A percentile compares a stretch with the other conserved stretches of the same genome.
These are phyloP conservation scores for Lepidurus couesii DNA, from an alignment of 1,140 invertebrate genomes.

Conservation along the genomic window DNA sequence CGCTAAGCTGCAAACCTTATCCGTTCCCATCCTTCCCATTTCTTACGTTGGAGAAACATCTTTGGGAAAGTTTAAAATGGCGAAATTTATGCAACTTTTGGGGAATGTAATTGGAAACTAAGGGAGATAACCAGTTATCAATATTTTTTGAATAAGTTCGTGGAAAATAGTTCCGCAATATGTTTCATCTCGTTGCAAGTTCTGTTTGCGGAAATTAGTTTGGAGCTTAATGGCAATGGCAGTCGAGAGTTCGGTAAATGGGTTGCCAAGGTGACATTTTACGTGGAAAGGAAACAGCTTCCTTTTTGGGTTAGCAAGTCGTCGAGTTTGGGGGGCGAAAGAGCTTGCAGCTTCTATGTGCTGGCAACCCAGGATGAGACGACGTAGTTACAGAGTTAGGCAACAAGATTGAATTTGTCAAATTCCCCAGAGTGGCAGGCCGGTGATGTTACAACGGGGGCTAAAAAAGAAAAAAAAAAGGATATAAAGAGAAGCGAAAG, in stretches of 20 bases:
- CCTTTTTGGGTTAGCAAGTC: neutral
- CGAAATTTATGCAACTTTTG: neutral
- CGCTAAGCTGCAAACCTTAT: too few species aligned
- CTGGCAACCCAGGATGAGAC: neutral
- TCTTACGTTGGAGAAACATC: neutral
- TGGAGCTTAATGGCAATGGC: neutral
- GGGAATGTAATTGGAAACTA: neutral
- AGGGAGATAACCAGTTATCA: neutral
- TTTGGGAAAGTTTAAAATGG: neutral
- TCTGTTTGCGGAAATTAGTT: neutral
- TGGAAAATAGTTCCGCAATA: neutral
- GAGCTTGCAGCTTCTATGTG: neutral
- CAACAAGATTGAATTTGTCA: constrained; percentile 22
- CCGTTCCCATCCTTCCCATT: too few species aligned
- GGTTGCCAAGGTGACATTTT: constrained; percentile 15
- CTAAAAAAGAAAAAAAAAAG: neutral
- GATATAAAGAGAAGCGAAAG: neutral
- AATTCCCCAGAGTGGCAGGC: constrained; percentile 2
- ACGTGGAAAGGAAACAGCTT: constrained; percentile 14
- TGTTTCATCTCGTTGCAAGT: neutral
- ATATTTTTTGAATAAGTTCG: neutral
- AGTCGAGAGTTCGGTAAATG: constrained; percentile 10
- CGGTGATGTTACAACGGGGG: neutral
- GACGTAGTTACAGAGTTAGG: constrained; percentile 21
- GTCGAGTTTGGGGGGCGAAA: neutral